Percentiles rank a stretch among this genome's conserved stretches.
These are phyloP conservation scores for Plagodis pulveraria DNA, from an alignment of 2,888 invertebrate species.

Conservation along the genomic window DNA sequence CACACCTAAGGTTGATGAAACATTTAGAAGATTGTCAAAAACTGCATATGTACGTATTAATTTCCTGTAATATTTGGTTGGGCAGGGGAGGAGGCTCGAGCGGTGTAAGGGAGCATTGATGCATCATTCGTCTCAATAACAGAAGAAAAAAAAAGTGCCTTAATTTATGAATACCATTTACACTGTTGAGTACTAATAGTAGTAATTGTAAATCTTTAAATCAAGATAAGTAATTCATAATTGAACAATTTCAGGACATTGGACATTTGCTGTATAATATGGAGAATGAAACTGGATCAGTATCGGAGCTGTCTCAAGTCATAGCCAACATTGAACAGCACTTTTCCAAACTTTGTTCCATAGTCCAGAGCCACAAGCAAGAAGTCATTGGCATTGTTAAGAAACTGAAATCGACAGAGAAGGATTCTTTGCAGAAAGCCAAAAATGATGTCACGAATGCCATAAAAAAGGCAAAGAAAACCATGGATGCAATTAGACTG, in stretches of 20 bases:
- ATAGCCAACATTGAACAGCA: conserved; percentile 74
- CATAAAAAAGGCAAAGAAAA: conserved; percentile 57
- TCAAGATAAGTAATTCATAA: too few species aligned
- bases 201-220: too few species aligned
- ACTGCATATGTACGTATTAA: conserved; percentile 52
- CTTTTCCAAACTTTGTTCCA: conserved; percentile 78
- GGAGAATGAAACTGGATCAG: conserved; percentile 57
- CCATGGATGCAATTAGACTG: conserved; percentile 48
- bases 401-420: conserved; percentile 58
- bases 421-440: conserved; percentile 58
- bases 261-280: conserved; percentile 67
- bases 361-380: conserved; percentile 81
- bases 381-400: conserved; percentile 65
- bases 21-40: conserved; percentile 69
- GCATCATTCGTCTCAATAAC: too few species aligned
- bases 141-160: too few species aligned
- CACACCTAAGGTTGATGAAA: conserved; percentile 70
- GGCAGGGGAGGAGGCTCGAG: too few species aligned
- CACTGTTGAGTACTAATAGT: too few species aligned
- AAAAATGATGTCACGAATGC: conserved; percentile 56
- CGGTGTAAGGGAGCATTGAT: too few species aligned
- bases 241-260: conserved; percentile 59
- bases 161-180: too few species aligned
- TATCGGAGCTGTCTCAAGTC: conserved; percentile 53
- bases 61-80: too few species aligned